These are phyloP conservation scores for Podarcis raffonei DNA, from an alignment of 2,113 vertebrate species.

Conservation along the genomic window DNA sequence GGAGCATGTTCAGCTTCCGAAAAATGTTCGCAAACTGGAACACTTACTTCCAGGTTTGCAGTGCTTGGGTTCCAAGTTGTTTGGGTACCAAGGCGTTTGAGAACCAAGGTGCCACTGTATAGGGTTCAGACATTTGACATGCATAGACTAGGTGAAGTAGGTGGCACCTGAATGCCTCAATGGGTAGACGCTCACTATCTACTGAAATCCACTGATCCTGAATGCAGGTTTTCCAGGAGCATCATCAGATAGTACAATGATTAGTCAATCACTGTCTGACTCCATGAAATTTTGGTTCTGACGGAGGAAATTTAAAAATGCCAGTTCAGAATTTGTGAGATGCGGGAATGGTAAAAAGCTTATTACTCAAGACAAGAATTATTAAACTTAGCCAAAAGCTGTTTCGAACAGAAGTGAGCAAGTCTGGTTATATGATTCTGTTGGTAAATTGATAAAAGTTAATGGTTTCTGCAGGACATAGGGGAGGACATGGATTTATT, in stretches of 20 bases:
- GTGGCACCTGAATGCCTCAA: background rate
- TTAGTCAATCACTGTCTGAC: background rate
- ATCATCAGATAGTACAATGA: background rate
- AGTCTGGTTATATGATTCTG: background rate
- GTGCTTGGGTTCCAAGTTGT: too few species aligned
- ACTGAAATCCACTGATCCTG: background rate
- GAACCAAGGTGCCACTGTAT: too few species aligned
- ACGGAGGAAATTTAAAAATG: background rate
- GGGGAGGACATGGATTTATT: background rate
- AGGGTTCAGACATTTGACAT: background rate
- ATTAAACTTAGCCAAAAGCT: background rate
- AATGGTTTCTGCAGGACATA: background rate
- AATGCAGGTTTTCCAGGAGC: background rate
- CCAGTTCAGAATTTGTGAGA: background rate
- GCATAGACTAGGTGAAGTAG: background rate
- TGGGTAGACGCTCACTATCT: background rate
- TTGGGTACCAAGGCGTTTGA: too few species aligned
- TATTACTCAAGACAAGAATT: background rate
- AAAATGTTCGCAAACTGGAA: too few species aligned
- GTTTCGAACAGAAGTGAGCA: background rate
- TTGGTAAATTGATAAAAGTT: background rate
- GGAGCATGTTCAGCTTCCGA: too few species aligned
- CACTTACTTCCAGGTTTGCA: too few species aligned
- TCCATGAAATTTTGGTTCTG: background rate
- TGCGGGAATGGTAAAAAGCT: background rate